Base-by-base conservation (phyloP, 2,113 vertebrate species). In the Daphoenositta chrysoptera region DNA sequence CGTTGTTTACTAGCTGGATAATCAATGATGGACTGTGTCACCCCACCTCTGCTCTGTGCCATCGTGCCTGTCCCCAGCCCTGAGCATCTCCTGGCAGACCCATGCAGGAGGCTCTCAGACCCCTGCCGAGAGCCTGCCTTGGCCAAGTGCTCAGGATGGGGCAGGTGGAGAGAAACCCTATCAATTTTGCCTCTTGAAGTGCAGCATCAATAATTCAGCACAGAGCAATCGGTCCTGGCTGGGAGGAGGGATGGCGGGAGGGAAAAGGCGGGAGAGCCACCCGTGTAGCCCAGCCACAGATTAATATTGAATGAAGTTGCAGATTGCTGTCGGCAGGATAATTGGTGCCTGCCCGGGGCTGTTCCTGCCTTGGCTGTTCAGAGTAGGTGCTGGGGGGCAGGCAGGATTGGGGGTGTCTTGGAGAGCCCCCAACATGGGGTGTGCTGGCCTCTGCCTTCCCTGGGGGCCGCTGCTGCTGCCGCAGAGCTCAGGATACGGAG, bases 121-220 rank as follows among this genome's bases (percentile, higher is more conserved):
- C 60, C 53, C 37, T 68, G 42, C 30, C 21, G 53, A 90, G 61
- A 82, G 50, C 53, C 72, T 1, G 2, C 35, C 58, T 61, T 7
- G 17, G 66, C 54, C 48, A 39, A 73, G 61, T 0, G 0, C 82
- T 83, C 1, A 4, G 66, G 60, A 75, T 35, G 80, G 73, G 51
- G 54, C 77, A 92, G 63, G 58, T 21, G 1, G 75, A 94, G 85
- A 79, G 57, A 93, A 96, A 35, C 0, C 0, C 56, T 86, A 95
- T 97, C 1, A 92, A 91, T 96, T 94, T 90, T 95, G 93, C 79
- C 95, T 93, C 57, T 66, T 93, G 94, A 97, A 94, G 91, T 47
- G 95, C 77, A 64, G 44, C 87, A 97, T 97, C 90, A 97, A 97
- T 97, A 97, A 97, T 97, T 96, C 84, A 97, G 66, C 0, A 0